Percentiles rank a stretch among this genome's conserved stretches.
Evolutionary conservation across 2,888 invertebrate genomes (phyloP).

Genomic region (Lasius fuliginosus): DNA sequence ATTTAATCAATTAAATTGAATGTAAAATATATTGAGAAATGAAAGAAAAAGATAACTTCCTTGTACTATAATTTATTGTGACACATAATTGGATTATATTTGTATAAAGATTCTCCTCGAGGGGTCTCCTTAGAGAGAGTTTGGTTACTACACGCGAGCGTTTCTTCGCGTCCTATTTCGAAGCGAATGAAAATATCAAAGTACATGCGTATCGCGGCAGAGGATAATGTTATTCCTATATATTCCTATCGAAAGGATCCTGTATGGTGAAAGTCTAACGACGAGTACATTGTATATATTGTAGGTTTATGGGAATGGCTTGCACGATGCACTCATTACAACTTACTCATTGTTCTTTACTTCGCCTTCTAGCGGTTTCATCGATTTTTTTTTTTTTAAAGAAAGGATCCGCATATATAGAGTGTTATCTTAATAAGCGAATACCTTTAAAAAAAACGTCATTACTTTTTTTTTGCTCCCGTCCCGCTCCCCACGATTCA

Average conservation of each 20-base stretch:
- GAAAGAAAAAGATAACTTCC: neutral
- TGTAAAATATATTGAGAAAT: neutral
- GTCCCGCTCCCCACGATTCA: slow-evolving; percentile 23
- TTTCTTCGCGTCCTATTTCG: neutral
- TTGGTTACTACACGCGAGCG: neutral
- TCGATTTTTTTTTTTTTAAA: slow-evolving; percentile 23
- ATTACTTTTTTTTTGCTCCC: slow-evolving; percentile 25
- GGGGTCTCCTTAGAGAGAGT: neutral
- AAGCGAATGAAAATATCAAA: slow-evolving; percentile 13
- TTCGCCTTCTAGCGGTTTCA: slow-evolving; percentile 38
- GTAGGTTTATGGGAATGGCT: slow-evolving; percentile 74
- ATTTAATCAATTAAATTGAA: slow-evolving; percentile 2
- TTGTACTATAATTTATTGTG: neutral
- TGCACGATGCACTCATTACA: slow-evolving; percentile 55
- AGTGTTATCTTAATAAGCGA: slow-evolving; percentile 30
- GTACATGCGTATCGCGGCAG: slow-evolving; percentile 6
- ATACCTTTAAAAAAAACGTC: slow-evolving; percentile 24
- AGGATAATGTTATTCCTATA: slow-evolving; percentile 32
- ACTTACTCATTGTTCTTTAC: slow-evolving; percentile 54
- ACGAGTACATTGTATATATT: slow-evolving; percentile 43
- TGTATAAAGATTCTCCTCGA: neutral
- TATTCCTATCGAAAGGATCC: slow-evolving; percentile 23
- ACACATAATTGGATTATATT: neutral
- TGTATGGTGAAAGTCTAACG: slow-evolving; percentile 32
- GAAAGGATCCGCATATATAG: slow-evolving; percentile 37